Percentiles rank a stretch among this genome's conserved stretches.
Conservation (phyloP, 2,797 vertebrate species). For the Sphenodon punctatus region DNA sequence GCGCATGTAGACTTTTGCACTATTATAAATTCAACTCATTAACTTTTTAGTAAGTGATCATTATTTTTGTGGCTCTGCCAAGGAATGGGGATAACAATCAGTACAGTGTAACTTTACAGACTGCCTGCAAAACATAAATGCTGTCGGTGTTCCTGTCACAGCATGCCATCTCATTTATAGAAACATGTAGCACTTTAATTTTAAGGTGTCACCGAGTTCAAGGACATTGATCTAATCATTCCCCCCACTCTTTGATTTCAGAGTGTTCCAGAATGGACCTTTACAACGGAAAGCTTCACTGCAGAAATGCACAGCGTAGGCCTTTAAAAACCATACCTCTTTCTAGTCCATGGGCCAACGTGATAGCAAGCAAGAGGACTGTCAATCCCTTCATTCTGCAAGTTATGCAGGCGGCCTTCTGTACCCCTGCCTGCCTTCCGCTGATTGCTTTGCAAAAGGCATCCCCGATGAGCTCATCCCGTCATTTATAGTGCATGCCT, state of each 20-base stretch:
- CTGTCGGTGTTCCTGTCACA: too few relatives aligned
- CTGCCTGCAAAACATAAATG: too few relatives aligned
- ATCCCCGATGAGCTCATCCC: fast-evolving
- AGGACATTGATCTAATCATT: not conserved
- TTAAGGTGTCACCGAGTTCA: not conserved
- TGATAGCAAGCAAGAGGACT: conserved; percentile 36
- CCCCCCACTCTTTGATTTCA: not conserved
- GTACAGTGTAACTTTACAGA: too few relatives aligned
- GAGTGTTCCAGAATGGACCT: not conserved
- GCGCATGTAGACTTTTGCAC: not conserved
- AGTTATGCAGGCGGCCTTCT: too few relatives aligned
- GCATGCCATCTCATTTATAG: too few relatives aligned
- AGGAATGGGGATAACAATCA: not conserved
- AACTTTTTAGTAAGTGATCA: not conserved
- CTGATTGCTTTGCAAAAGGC: not conserved
- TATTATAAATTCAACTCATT: not conserved
- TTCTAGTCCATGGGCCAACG: not conserved
- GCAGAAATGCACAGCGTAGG: not conserved
- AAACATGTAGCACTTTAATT: not conserved
- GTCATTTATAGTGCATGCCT: not conserved
- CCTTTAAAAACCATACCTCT: conserved; percentile 63
- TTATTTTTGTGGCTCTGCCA: not conserved
- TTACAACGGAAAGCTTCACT: not conserved
- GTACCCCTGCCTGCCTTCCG: not conserved
- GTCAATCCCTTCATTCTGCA: conserved; percentile 64